Base-by-base conservation (phyloP, 2,113 vertebrate genomes). In the Budorcas taxicolor region DNA sequence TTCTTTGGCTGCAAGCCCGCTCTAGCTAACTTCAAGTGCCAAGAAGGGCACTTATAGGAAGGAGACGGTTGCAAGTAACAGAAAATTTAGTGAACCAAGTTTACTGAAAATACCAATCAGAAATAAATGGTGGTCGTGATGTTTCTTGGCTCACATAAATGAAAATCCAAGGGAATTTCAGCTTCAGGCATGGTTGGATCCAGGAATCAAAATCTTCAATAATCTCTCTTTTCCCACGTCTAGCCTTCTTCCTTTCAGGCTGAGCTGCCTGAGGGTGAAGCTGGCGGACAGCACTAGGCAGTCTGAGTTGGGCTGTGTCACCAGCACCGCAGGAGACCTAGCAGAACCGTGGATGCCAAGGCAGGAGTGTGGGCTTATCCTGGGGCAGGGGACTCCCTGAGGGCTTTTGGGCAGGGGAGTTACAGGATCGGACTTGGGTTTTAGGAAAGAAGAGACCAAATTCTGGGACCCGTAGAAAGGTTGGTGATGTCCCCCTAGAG, bases 151-250 rank as follows among this genome's bases (percentile, higher is more conserved):
- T 91, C 9, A 50, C 23, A 52, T 47, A 55, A 47, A 80, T 25
- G 90, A 62, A n/a, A 92, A 50, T 58, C 10, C 45, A 58, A 67
- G 64, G 19, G n/a, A 33, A 8, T 53, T 53, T 31, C 67, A 84
- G 23, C 76, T 86, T 93, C 19, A 50, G 92, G 67, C 33, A 23
- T 81, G 85, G 90, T 9, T 62, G 52, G 43, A 83, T 58, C 64
- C 36, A 94, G 36, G 94, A 84, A 57, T 87, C 23, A 40, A 33
- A 85, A 16, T 16, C 81, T 58, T 67, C 25, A 64, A 1, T 36
- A 1, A 10, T 81, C 52, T 80, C 52, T 91, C 40, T 90, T 17
- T 29, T 33, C 78, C 29, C 9, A 27, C 47, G 50, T 81, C 74
- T 86, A 14, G 7, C 14, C 36, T 57, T n/a, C 4, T 7, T 27